Base-by-base conservation (phyloP, 2,888 invertebrate species). In the Protonemura montana region DNA sequence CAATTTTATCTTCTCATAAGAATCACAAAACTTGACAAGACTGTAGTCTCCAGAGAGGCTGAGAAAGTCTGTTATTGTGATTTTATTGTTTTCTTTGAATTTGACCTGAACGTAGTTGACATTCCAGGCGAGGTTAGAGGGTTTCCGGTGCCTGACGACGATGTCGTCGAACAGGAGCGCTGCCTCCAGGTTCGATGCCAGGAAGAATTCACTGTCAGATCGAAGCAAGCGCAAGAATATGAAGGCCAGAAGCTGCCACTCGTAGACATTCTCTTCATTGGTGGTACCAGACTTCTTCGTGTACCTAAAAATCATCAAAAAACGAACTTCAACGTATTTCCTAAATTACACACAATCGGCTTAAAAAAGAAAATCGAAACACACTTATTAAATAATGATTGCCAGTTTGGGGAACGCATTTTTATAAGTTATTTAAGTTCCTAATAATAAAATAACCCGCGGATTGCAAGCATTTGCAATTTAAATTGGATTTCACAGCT, bases 161-260 rank as follows among this genome's bases (percentile, higher is more conserved):
- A 81, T 81, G 81, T 81, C 81, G 81, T 81, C 81, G 81, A 81
- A 81, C 28, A 5, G 6, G n/a, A 29, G 30, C 6, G 29, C 81
- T 5, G 81, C 81, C 29, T 28, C 30, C 81, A 81, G 29, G 81
- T 81, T 81, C 30, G 81, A n/a, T n/a, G 81, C 81, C 16, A 81
- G 81, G 10, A 16, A n/a, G 81, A 81, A 81, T 21, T n/a, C 29
- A 21, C 30, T 16, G n/a, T 13, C 30, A 6, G 28, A 0, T 26
- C 5, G 16, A 21, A 81, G 28, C n/a, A n/a, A 13, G 30, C 81
- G 81, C 81, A 81, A 13, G 81, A 29, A 81, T 29, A 81, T 7
- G 30, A 81, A 30, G 16, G 81, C n/a, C 30, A 30, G 16, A 29
- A 81, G 29, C 30, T 81, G 29, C 29, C 2, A 3, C 81, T 81